Conservation (phyloP, 2,888 invertebrate species). For the Xylophagus ater region DNA sequence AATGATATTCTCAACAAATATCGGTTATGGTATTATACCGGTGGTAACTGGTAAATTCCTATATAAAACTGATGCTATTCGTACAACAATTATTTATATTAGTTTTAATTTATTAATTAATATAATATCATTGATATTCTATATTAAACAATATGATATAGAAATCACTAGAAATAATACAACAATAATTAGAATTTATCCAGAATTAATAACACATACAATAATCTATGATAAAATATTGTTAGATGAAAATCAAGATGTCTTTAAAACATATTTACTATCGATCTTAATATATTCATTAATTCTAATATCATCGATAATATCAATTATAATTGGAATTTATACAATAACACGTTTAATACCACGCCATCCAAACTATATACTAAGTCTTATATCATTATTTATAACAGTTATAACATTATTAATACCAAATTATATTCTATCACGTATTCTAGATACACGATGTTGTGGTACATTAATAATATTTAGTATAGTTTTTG, state of each 20-base stretch:
- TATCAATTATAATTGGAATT: slow-evolving; percentile 32
- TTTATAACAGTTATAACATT: slow-evolving; percentile 32
- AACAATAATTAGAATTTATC: slow-evolving; percentile 23
- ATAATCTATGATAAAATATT: slow-evolving; percentile 35
- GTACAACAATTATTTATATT: slow-evolving; percentile 37
- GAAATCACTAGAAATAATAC: slow-evolving; percentile 17
- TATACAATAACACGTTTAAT: slow-evolving; percentile 36
- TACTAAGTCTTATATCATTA: slow-evolving; percentile 34
- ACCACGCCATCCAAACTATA: slow-evolving; percentile 36
- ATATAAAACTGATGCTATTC: slow-evolving; percentile 38
- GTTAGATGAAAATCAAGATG: slow-evolving; percentile 21
- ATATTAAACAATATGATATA: slow-evolving; percentile 37
- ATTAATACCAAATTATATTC: slow-evolving; percentile 32
- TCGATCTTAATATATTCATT: slow-evolving; percentile 31
- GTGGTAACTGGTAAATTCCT: slow-evolving; percentile 39
- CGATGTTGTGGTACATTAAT: slow-evolving; percentile 35
- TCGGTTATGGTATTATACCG: slow-evolving; percentile 36
- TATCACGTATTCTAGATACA: slow-evolving; percentile 33
- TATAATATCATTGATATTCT: slow-evolving; percentile 36
- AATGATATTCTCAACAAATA: slow-evolving; percentile 36
- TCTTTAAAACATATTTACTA: slow-evolving; percentile 24
- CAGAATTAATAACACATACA: slow-evolving; percentile 35
- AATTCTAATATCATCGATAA: slow-evolving; percentile 32
- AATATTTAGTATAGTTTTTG: slow-evolving; percentile 35
- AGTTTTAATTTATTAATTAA: slow-evolving; percentile 38